Evolutionary conservation across 2,113 vertebrate genomes (phyloP), one percentile per base, ranked within the genome.

Genomic region (Oceanodroma tethys): DNA sequence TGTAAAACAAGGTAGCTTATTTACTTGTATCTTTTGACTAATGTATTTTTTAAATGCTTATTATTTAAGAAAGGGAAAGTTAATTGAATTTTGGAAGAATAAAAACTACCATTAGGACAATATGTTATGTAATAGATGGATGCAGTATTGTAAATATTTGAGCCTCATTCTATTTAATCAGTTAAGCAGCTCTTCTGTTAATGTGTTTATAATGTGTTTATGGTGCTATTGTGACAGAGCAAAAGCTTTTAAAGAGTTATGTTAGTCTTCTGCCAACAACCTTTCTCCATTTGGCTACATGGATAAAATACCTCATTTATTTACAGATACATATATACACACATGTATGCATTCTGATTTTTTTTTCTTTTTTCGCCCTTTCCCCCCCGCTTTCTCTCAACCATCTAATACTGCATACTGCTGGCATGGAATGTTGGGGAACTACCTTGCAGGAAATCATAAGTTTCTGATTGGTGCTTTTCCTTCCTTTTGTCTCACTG

Each of bases 1-100:
- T 97, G 99, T 99, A 89, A 98, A 99, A 95, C 99, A 99, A 99
- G 99, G 99, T 99, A 98, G 78, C 73, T 91, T 66, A 59, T 76
- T 95, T 92, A 73, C 43, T 88, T 97, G 13, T 12, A 22, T 91
- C 66, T 96, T 90, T 72, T 55, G 20, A 86, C 53, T 23, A 45
- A 73, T 68, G 13, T 53, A 4, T 36, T 55, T 76, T 65, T 38
- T 21, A 56, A 56, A 27, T 87, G 30, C 25, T 68, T 7, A 3
- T 30, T 87, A 11, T 13, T 66, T 23, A 14, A 81, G 38, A 55
- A 90, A 42, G n/a, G 29, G 27, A 80, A 78, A 56, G 23, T 29
- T 60, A 47, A 55, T 25, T 65, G 48, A 60, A 38, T 86, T 88
- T 68, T 63, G 40, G 32, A 82, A 79, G 47, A 88, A 52, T 13